These are phyloP conservation scores for Sebastes trivittatus DNA, from an alignment of 2,797 vertebrate species.

Conservation along the genomic window DNA sequence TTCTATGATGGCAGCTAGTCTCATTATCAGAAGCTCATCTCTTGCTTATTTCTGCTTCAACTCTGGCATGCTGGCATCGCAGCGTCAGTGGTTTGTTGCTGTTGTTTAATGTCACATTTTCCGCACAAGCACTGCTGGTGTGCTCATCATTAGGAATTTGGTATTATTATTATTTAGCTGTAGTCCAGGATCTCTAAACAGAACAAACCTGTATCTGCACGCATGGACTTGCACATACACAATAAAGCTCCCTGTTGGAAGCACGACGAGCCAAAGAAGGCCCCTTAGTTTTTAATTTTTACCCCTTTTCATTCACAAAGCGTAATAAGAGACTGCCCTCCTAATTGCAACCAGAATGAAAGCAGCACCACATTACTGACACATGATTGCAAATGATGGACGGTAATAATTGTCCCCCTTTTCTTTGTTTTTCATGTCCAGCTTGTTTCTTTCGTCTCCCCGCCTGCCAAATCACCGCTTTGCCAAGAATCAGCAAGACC, in stretches of 20 bases:
- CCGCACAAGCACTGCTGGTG: not conserved
- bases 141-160: not conserved
- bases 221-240: not conserved
- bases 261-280: constrained; percentile 16
- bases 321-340: constrained; percentile 48
- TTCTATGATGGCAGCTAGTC: constrained; percentile 69
- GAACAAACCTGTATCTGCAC: not conserved
- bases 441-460: not conserved
- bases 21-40: constrained; percentile 64
- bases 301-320: constrained; percentile 51
- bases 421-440: constrained; percentile 54
- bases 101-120: constrained; percentile 20
- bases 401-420: constrained; percentile 64
- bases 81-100: not conserved
- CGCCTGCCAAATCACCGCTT: constrained; percentile 30
- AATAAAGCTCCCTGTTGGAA: constrained; percentile 25
- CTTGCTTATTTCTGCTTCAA: constrained; percentile 42
- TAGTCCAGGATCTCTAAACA: not conserved
- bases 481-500: constrained; percentile 51
- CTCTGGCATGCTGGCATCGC: constrained; percentile 24
- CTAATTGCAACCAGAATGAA: constrained; percentile 70
- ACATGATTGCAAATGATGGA: constrained; percentile 60
- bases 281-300: constrained; percentile 56
- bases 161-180: constrained; percentile 1
- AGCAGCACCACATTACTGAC: constrained; percentile 62